These are phyloP conservation scores for Pyrocoelia pectoralis DNA, from an alignment of 2,888 invertebrate genomes.

Conservation along the genomic window DNA sequence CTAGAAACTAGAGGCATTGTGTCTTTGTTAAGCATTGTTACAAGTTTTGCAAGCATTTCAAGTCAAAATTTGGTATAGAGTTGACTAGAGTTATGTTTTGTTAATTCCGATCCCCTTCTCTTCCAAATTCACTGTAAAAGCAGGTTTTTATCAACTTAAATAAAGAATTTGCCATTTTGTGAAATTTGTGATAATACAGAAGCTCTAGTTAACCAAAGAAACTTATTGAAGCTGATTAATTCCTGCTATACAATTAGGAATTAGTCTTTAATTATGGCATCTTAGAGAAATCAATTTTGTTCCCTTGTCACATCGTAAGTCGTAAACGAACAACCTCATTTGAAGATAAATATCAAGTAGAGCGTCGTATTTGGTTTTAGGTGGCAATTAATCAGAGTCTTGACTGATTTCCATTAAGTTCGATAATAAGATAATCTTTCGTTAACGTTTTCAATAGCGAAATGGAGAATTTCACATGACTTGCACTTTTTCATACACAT, in stretches of 20 bases:
- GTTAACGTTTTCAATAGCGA: not conserved
- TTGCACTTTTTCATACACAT: too few species aligned
- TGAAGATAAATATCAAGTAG: not conserved
- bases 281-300: not conserved
- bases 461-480: not conserved
- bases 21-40: constrained; percentile 30
- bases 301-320: not conserved
- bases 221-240: not conserved
- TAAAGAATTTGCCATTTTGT: too few species aligned
- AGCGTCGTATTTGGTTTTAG: not conserved
- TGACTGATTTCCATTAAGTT: constrained; percentile 1
- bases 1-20: constrained; percentile 19
- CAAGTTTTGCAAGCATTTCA: constrained; percentile 31
- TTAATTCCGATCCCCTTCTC: not conserved
- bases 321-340: not conserved
- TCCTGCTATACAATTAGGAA: too few species aligned
- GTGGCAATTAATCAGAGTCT: not conserved
- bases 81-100: constrained; percentile 3
- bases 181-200: too few species aligned
- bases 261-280: not conserved
- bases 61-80: constrained; percentile 21
- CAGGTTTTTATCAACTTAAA: too few species aligned
- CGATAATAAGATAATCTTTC: not conserved
- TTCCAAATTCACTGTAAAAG: too few species aligned
- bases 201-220: too few species aligned